Base-by-base conservation (phyloP, 2,797 vertebrate species). In the Tapirus indicus region DNA sequence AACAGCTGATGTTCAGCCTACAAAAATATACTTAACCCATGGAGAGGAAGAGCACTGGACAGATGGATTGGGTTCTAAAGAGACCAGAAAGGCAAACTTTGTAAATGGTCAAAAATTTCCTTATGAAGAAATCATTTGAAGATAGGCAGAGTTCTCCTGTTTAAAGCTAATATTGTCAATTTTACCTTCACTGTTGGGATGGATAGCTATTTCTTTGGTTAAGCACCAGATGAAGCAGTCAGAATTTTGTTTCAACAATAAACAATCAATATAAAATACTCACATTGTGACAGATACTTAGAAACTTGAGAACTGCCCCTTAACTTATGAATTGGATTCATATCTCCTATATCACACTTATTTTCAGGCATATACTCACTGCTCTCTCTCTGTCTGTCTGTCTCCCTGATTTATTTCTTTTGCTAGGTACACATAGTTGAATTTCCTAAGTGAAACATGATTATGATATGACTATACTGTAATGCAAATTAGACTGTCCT, bases 391-490 rank as follows among this genome's bases (percentile, higher is more conserved):
- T 18, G 6, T 4, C 44, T 71, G 6, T 5, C 1, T 58, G 27
- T 41, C 12, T 47, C 27, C 38, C 13, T 52, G 8, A 60, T 80
- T 86, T 72, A 32, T 21, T 41, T 38, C 27, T 47, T 89, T 79
- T 62, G 5, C 23, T 62, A 75, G 38, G 35, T 6, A 87, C 6
- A 71, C 21, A 41, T n/a, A 71, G 56, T 78, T 83, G n/a, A 60
- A 94, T 54, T 85, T 88, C 49, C 49, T 68, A 74, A 79, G 21
- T 74, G 56, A 97, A 88, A 66, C 12, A 60, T 68, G 38, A 91
- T 83, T 72, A 71, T 72, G 21, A 49, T 71, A 29, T 64, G 14
- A 64, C 27, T 88, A n/a, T 32, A 21, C 2, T 44, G 1, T 68
- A 78, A 91, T 84, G 14, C 8, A 91, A 88, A 60, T 84, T 52